phyloP scores from a whole-genome alignment of 2,797 vertebrate genomes.

The Dendrocincla tyrannina region DNA sequence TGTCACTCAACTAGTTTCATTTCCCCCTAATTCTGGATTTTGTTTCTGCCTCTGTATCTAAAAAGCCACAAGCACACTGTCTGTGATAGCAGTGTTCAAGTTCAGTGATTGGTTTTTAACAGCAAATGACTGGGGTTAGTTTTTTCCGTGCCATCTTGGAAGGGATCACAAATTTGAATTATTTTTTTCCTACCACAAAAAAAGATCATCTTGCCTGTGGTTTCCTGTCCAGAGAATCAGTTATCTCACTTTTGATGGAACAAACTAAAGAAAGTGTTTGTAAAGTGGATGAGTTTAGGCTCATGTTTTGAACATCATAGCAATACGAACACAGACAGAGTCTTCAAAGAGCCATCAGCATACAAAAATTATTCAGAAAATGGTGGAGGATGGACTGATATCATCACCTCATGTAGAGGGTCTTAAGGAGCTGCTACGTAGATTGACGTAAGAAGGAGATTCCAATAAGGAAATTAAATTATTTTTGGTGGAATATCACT shows the following conservation, averaged over 20 bases:
- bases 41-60: background rate
- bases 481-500: background rate
- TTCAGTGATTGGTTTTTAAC: background rate
- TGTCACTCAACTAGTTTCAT: background rate
- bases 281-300: background rate
- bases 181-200: background rate
- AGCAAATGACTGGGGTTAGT: background rate
- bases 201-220: background rate
- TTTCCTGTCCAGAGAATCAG: background rate
- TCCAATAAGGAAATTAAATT: background rate
- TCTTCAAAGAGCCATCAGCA: background rate
- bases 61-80: background rate
- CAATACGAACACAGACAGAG: background rate
- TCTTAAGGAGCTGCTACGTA: fast-evolving
- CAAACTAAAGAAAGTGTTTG: background rate
- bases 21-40: background rate
- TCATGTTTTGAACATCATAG: background rate
- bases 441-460: background rate
- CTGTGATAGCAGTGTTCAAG: background rate
- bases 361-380: background rate
- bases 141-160: background rate
- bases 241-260: background rate
- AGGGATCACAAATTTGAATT: background rate
- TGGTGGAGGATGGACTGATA: background rate
- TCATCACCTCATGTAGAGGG: background rate